Percentiles rank a stretch among this genome's conserved stretches.
These are phyloP conservation scores for Cyanistes caeruleus DNA, from an alignment of 2,113 vertebrate species.

Conservation along the genomic window DNA sequence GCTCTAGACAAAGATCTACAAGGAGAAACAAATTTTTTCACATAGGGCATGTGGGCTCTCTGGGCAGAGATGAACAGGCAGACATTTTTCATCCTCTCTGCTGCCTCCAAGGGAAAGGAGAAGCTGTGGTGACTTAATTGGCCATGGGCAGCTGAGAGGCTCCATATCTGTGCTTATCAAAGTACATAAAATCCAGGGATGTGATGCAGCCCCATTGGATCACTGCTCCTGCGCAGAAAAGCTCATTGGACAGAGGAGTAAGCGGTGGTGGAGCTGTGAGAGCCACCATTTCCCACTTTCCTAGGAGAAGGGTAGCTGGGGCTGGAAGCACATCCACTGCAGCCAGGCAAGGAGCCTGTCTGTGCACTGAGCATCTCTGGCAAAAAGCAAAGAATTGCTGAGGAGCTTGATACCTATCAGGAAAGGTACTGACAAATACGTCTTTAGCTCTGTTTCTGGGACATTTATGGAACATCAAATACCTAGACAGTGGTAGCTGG, in stretches of 20 bases:
- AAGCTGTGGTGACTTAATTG: not conserved
- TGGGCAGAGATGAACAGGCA: not conserved
- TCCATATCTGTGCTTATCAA: not conserved
- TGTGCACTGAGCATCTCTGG: not conserved
- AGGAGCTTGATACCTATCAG: not conserved
- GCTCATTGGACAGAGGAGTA: not conserved
- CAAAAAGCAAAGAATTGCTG: not conserved
- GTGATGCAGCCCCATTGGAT: not conserved
- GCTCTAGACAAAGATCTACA: not conserved
- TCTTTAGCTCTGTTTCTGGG: not conserved
- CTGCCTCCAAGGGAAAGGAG: not conserved
- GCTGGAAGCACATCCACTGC: not conserved
- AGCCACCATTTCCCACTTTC: not conserved
- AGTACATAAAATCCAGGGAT: rapidly evolving
- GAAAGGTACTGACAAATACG: not conserved
- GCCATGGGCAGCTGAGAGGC: rapidly evolving
- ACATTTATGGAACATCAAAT: not conserved
- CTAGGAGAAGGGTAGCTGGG: not conserved
- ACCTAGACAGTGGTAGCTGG: not conserved
- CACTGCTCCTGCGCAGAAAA: rapidly evolving
- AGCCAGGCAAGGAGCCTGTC: not conserved
- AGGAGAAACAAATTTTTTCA: not conserved
- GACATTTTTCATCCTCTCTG: not conserved
- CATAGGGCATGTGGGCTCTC: rapidly evolving
- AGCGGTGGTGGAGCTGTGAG: not conserved